Conservation (phyloP, 2,113 vertebrate species). For the Butorides virescens region DNA sequence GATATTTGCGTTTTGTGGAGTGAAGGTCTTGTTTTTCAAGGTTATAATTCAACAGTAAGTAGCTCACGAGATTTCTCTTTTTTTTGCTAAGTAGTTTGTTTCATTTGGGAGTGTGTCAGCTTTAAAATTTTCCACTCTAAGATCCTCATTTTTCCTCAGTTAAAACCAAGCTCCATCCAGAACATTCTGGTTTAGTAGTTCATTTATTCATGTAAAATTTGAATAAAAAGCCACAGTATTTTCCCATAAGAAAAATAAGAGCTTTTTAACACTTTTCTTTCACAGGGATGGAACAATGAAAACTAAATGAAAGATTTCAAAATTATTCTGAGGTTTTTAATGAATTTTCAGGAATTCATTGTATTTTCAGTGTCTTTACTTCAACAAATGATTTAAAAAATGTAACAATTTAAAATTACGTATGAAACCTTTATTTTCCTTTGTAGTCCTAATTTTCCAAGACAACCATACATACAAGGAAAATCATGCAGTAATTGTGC, state of each 20-base stretch:
- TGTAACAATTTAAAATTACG: neutral
- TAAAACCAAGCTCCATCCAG: neutral
- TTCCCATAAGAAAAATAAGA: neutral
- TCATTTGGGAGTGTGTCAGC: neutral
- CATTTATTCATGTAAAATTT: neutral
- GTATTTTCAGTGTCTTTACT: neutral
- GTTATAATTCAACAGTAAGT: neutral
- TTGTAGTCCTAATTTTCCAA: neutral
- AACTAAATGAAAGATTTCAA: neutral
- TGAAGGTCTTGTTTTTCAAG: neutral
- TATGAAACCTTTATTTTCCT: neutral
- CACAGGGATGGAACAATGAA: neutral
- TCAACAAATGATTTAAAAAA: neutral
- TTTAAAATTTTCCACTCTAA: neutral
- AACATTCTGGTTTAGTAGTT: neutral
- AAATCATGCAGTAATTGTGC: slow-evolving; percentile 49
- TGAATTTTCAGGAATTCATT: neutral
- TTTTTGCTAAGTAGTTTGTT: neutral
- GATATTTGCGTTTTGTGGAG: neutral
- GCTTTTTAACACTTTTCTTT: neutral
- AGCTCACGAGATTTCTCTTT: neutral
- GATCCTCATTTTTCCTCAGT: neutral
- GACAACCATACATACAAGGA: slow-evolving; percentile 60
- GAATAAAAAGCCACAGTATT: neutral
- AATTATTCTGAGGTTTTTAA: neutral